Conservation (phyloP, 2,113 vertebrate genomes). For the Phainopepla nitens region DNA sequence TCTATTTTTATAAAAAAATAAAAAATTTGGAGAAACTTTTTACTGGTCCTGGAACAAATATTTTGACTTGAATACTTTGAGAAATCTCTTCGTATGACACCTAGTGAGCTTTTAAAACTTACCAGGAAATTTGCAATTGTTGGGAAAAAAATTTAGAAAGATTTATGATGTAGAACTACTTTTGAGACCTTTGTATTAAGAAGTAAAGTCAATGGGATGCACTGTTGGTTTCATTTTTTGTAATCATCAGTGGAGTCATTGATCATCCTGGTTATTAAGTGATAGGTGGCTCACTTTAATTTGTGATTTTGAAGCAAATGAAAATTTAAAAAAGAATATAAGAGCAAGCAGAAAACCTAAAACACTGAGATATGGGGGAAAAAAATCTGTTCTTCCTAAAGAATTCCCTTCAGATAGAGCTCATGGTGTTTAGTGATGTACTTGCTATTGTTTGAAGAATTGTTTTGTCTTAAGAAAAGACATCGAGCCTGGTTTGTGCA, state of each 20-base stretch:
- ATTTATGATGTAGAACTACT: constrained; percentile 89
- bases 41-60: constrained; percentile 99
- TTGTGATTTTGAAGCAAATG: constrained; percentile 84
- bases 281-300: constrained; percentile 80
- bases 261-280: constrained; percentile 81
- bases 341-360: constrained; percentile 82
- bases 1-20: constrained; percentile 96
- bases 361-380: constrained; percentile 77
- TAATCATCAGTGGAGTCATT: constrained; percentile 84
- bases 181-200: constrained; percentile 93
- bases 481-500: constrained; percentile 73
- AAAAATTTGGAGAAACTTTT: constrained; percentile 99
- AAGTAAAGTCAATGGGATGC: constrained; percentile 79
- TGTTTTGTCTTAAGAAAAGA: constrained; percentile 87
- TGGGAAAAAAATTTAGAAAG: constrained; percentile 85
- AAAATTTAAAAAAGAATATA: constrained; percentile 73
- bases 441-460: constrained; percentile 89
- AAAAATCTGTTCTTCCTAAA: constrained; percentile 95
- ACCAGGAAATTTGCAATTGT: constrained; percentile 91
- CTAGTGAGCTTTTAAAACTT: constrained; percentile 99
- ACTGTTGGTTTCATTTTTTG: constrained; percentile 91
- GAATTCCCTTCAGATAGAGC: constrained; percentile 91
- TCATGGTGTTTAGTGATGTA: constrained; percentile 95
- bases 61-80: constrained; percentile 99
- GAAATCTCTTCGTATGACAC: constrained; percentile 99